Evolutionary conservation across 2,888 invertebrate genomes (phyloP), one percentile per base, ranked within the genome.

Genomic region (Glyphotaelius pellucidus): DNA sequence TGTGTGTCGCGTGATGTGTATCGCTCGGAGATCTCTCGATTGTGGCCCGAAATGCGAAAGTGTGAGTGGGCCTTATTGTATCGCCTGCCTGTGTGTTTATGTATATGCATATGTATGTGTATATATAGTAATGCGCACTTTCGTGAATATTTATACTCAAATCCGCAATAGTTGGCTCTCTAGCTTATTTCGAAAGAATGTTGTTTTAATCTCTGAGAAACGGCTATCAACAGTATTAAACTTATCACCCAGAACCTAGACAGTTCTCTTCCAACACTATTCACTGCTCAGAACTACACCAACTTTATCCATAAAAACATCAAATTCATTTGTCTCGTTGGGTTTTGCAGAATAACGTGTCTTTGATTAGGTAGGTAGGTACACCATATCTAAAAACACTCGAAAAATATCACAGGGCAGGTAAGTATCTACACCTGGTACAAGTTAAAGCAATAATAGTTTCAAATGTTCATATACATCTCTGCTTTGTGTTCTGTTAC

Each of bases 21-120:
- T 89, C 89, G 80, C 80, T 80, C 88, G 88, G 88, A 52, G 88
- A 88, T 88, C 88, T 88, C 88, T 88, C 88, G 88, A 88, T 88
- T 88, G 67, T 67, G 88, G 52, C 67, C 35, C 32, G 35, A 47
- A n/a, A n/a, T 14, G 88, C 30, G 14, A 15, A 4, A 30, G 87
- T 87, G 52, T 87, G 52, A 52, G 88, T 88, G 35, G 47, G 52
- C 30, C 31, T 88, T 30, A 88, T 67, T 32, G 47, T 47, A 47
- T n/a, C 9, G 15, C 19, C 0, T 80, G 35, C 5, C 35, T n/a
- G 80, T 30, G 9, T 25, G 42, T 89, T 38, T 87, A 12, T 86
- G 7, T 42, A 3, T 86, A 25, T 86, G 7, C 5, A 15, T 47
- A 2, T 47, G 15, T n/a, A 32, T 42, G 11, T 79, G 35, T 32